A percentile compares a stretch with the other conserved stretches of the same genome.
phyloP scores from a whole-genome alignment of 2,797 vertebrate genomes.

The Acestrorhynchus altus region DNA sequence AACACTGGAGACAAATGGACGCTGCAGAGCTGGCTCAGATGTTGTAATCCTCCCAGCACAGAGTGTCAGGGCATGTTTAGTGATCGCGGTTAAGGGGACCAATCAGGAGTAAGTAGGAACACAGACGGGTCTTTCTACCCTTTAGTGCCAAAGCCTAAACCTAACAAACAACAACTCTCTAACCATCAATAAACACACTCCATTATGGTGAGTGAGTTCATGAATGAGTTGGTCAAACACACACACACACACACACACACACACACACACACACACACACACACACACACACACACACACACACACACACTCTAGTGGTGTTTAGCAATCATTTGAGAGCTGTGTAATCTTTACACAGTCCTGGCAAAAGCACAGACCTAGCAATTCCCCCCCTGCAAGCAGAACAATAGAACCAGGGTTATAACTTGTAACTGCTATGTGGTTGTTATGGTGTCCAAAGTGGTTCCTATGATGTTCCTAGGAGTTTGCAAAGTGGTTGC shows the following conservation, averaged over 20 bases:
- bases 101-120: neutral
- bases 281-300: too few relatives aligned
- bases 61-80: neutral
- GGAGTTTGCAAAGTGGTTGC: too few relatives aligned
- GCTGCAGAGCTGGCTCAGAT: neutral
- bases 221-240: conserved; percentile 8
- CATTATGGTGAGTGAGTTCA: conserved; percentile 2
- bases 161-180: neutral
- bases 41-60: neutral
- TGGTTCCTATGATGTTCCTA: too few relatives aligned
- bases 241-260: conserved; percentile 8
- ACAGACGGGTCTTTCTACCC: neutral
- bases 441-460: too few relatives aligned
- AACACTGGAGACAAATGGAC: conserved; percentile 34
- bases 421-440: too few relatives aligned
- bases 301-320: neutral
- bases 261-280: neutral
- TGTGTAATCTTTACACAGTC: neutral
- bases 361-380: neutral
- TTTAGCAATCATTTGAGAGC: conserved; percentile 27
- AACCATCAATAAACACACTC: neutral
- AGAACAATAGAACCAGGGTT: too few relatives aligned
- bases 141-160: neutral
- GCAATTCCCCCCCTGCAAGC: too few relatives aligned
- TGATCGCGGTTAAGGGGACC: neutral